Percentiles rank a stretch among this genome's conserved stretches.
Conservation (phyloP, 2,113 vertebrate species). For the Galbula dea region DNA sequence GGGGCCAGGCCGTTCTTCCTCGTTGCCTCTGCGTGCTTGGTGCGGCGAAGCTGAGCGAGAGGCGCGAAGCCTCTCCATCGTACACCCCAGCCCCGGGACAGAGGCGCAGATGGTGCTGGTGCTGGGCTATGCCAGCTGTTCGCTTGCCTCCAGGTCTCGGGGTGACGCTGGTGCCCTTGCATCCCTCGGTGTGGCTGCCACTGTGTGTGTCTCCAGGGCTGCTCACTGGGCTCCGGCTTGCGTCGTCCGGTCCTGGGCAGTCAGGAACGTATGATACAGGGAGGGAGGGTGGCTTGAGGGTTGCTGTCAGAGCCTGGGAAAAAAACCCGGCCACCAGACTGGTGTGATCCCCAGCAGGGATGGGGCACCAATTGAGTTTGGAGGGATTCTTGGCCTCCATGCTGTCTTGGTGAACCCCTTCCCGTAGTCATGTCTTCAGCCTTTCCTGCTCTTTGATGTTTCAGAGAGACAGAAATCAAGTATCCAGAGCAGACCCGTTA, state of each 20-base stretch:
- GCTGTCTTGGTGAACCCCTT: background rate
- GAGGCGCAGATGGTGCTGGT: background rate
- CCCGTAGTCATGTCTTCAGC: background rate
- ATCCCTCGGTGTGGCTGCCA: background rate
- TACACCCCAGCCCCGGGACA: no score
- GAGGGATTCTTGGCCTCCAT: background rate
- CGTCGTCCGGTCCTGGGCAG: background rate
- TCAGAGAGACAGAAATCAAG: background rate
- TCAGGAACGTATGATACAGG: fast-evolving
- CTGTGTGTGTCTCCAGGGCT: background rate
- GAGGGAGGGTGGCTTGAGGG: background rate
- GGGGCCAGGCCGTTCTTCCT: background rate
- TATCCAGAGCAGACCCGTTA: fast-evolving
- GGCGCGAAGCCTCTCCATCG: background rate
- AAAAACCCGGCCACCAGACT: no score
- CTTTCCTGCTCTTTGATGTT: background rate
- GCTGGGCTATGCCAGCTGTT: background rate
- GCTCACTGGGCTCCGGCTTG: no score
- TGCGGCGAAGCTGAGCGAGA: background rate
- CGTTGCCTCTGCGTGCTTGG: no score
- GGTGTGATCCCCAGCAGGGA: fast-evolving
- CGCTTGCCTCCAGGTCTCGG: background rate
- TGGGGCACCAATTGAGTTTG: fast-evolving
- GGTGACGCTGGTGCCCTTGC: background rate
- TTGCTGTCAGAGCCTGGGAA: no score